Base-by-base conservation (phyloP, 1,140 invertebrate genomes). In the Charaxes varanes region DNA sequence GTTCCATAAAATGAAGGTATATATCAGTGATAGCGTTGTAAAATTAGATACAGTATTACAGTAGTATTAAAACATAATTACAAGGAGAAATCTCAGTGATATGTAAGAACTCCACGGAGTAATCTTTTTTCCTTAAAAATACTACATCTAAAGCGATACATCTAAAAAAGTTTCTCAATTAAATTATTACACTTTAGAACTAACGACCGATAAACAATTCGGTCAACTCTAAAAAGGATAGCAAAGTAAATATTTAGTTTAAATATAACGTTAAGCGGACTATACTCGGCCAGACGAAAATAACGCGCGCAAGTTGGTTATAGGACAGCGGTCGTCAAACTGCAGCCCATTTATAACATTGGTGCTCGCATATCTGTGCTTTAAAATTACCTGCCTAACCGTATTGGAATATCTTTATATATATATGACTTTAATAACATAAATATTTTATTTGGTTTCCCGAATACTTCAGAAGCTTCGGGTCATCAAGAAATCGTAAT, bases 61-160 rank as follows among this genome's bases (percentile, higher is more conserved):
- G 47, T 52, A 56, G 46, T 59, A 55, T 62, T 62, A 69, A 66
- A 77, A 76, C 62, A 62, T 63, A 70, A 71, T 68, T 77, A 76
- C 69, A 62, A 78, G 70, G 74, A 79, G 78, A 82, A 77, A 82
- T 74, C 76, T 78, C 72, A 80, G 69, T 83, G 79, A 83, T 83
- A 83, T 83, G 79, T 83, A 67, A 77, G 70, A 79, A 74, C 79
- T 80, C 78, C 59, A 67, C 45, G 57, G 74, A 82, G 78, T 76
- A 65, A n/a, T n/a, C 63, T 58, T 59, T 76, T 71, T 70, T 62
- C 70, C 71, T 73, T n/a, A n/a, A n/a, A 74, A 43, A 69, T 44
- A 62, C 71, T 82, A 82, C 64, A 54, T 67, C 68, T 80, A 78
- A 79, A 82, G 78, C 78, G 57, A 67, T 77, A 78, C 50, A 49